These are phyloP conservation scores for Himalopsyche anomala DNA, from an alignment of 2,888 invertebrate species.

Conservation along the genomic window DNA sequence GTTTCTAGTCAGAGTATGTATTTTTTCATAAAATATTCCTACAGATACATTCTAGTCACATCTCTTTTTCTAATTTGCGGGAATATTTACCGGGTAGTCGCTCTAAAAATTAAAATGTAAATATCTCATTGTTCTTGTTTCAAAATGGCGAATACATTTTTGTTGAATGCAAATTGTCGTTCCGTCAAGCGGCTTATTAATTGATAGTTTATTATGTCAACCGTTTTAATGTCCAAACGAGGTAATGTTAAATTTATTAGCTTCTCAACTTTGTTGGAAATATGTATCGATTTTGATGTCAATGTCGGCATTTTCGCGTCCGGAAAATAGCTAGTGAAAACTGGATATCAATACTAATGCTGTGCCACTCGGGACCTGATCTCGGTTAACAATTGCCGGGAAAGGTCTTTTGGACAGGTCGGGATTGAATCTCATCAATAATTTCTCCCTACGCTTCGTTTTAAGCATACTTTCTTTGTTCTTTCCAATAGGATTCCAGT, in stretches of 20 bases:
- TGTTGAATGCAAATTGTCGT: conserved; percentile 67
- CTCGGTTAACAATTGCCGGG: conserved; percentile 26
- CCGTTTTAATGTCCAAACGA: conserved; percentile 43
- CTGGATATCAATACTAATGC: conserved; percentile 49
- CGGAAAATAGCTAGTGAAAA: conserved; percentile 49
- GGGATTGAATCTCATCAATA: conserved; percentile 38
- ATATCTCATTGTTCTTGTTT: conserved; percentile 78
- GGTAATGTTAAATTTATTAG: conserved; percentile 48
- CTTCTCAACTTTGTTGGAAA: conserved; percentile 2
- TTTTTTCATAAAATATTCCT: conserved; percentile 70
- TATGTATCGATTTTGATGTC: conserved; percentile 56
- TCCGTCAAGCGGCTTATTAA: conserved; percentile 64
- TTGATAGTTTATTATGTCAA: conserved; percentile 46
- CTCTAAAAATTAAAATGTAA: conserved; percentile 72
- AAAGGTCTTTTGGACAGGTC: conserved; percentile 46
- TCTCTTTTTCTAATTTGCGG: conserved; percentile 68
- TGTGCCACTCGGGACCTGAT: conserved; percentile 53
- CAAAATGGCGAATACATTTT: conserved; percentile 76
- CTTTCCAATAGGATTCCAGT: conserved; percentile 43
- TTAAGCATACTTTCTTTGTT: conserved; percentile 59
- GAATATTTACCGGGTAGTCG: conserved; percentile 69
- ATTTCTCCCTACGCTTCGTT: conserved; percentile 31
- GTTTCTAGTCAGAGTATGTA: conserved; percentile 88
- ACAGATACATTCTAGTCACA: conserved; percentile 68
- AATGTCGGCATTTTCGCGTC: conserved; percentile 57